These are phyloP conservation scores for Penaeus monodon DNA, from an alignment of 2,888 invertebrate species.

Conservation along the genomic window DNA sequence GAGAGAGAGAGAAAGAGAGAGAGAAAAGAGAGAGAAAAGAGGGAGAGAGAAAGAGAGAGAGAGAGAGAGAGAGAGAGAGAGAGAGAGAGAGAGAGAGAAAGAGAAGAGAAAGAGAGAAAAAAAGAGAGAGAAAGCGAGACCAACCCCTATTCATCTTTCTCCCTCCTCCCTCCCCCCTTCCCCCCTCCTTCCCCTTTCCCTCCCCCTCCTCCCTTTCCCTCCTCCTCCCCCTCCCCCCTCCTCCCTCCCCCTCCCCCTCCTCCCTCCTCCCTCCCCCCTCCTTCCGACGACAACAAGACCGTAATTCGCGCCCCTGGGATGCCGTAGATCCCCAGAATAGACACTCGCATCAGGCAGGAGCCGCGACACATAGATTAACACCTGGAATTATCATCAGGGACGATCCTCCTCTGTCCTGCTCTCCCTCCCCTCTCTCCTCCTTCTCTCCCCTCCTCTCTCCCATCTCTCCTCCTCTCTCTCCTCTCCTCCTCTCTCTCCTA, in stretches of 20 bases:
- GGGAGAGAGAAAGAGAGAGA: too few species aligned
- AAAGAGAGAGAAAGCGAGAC: too few species aligned
- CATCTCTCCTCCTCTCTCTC: neutral
- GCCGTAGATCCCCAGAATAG: neutral
- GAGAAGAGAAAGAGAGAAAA: too few species aligned
- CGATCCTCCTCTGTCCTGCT: neutral
- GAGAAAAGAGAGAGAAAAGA: too few species aligned
- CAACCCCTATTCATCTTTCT: too few species aligned
- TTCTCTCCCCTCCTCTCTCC: neutral
- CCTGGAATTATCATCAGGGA: neutral
- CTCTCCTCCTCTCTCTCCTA: constrained; percentile 1
- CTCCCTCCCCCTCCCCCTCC: neutral
- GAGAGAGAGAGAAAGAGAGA: too few species aligned
- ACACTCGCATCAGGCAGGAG: neutral
- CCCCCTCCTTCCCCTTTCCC: neutral
- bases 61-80: too few species aligned
- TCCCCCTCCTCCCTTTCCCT: neutral
- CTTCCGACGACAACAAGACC: too few species aligned
- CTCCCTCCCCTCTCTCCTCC: neutral
- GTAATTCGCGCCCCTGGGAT: neutral
- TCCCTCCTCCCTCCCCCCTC: neutral
- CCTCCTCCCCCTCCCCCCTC: neutral
- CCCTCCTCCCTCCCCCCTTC: too few species aligned
- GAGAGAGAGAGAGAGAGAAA: too few species aligned
- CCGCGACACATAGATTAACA: neutral